Evolutionary conservation across 2,888 invertebrate species (phyloP).

Genomic region (Megastigmus dorsalis): DNA sequence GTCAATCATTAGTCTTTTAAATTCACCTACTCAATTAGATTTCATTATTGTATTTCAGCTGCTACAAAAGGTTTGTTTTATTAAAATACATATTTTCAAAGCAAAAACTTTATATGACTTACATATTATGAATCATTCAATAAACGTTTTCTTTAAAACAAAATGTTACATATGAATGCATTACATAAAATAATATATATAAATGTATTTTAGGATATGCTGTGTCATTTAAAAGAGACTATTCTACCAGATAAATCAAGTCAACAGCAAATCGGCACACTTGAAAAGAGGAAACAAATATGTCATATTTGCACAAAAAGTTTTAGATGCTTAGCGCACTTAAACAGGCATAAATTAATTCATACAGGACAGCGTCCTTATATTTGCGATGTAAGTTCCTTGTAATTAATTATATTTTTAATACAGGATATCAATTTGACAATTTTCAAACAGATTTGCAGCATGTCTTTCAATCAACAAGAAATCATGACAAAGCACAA

Average conservation of each 20-base stretch:
- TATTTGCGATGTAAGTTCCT: constrained; percentile 73
- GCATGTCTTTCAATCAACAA: constrained; percentile 70
- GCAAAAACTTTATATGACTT: too few relatives aligned
- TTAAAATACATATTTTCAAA: too few relatives aligned
- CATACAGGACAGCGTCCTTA: constrained; percentile 78
- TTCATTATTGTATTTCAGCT: too few relatives aligned
- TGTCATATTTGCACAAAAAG: constrained; percentile 75
- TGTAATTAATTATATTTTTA: neutral
- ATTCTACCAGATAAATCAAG: constrained; percentile 56
- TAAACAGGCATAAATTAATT: constrained; percentile 77
- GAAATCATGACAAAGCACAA: constrained; percentile 69
- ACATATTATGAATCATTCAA: too few relatives aligned
- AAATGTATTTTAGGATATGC: constrained; percentile 63
- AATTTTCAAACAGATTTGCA: constrained; percentile 64
- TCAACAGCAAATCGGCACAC: constrained; percentile 18
- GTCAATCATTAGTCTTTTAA: too few relatives aligned
- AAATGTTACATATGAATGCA: neutral
- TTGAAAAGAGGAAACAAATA: constrained; percentile 58
- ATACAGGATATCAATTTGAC: constrained; percentile 8
- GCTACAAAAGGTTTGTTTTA: too few relatives aligned
- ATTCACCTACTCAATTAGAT: too few relatives aligned
- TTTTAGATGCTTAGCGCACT: constrained; percentile 77
- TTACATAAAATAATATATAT: neutral
- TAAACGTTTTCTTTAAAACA: neutral
- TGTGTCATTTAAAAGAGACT: constrained; percentile 67